phyloP scores from a whole-genome alignment of 2,888 invertebrate genomes.

The Magallana nippona region DNA sequence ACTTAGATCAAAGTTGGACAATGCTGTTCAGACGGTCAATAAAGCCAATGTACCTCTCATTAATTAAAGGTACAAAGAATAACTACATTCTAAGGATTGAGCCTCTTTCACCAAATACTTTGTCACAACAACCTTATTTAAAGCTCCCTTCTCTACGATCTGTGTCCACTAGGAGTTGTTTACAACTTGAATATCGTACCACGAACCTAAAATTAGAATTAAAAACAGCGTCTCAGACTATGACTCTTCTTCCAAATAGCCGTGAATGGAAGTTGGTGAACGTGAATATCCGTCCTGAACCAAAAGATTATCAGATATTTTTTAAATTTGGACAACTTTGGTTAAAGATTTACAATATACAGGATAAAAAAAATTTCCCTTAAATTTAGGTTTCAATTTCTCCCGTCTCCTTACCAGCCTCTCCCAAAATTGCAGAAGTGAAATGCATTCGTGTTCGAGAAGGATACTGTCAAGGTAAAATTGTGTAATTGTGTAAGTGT shows the following conservation, averaged over 20 bases:
- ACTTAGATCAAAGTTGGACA: no score
- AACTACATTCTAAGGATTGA: no score
- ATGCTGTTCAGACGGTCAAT: no score
- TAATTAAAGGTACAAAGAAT: no score
- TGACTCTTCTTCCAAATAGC: neutral
- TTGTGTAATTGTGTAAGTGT: neutral
- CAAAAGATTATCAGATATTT: neutral
- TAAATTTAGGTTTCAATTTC: neutral
- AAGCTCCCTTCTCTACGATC: slow-evolving; percentile 12
- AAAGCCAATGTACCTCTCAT: no score
- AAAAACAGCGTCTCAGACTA: neutral
- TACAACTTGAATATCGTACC: neutral
- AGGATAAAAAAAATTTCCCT: neutral
- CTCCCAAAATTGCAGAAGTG: neutral
- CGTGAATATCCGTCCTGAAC: neutral
- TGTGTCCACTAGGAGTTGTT: neutral
- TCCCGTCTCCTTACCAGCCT: neutral
- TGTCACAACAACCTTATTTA: neutral
- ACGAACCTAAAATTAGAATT: neutral
- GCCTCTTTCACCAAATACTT: neutral
- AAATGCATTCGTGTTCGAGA: neutral
- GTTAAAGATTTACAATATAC: neutral
- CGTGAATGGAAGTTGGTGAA: neutral
- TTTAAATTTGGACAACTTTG: no score
- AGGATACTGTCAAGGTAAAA: neutral